These are phyloP conservation scores for Aphelocoma coerulescens DNA, from an alignment of 2,113 vertebrate genomes.

Conservation along the genomic window DNA sequence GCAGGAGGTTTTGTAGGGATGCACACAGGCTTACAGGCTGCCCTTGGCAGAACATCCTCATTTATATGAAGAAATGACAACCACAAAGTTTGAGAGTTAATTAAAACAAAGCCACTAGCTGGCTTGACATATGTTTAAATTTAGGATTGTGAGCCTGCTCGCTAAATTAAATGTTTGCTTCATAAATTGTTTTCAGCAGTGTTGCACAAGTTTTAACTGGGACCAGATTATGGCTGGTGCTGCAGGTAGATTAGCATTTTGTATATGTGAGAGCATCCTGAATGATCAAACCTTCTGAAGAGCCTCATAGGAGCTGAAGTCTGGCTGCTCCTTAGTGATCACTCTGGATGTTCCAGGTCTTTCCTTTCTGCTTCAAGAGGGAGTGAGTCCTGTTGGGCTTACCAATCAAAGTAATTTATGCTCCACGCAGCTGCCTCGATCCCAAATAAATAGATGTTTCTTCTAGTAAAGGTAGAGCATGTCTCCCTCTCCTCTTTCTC, in stretches of 20 bases:
- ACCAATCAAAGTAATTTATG: not conserved
- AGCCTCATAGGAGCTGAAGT: not conserved
- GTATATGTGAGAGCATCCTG: not conserved
- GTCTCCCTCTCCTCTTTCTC: not conserved
- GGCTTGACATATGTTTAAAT: constrained; percentile 55
- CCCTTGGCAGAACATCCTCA: constrained; percentile 44
- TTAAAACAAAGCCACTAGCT: constrained; percentile 59
- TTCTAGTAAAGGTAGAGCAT: not conserved
- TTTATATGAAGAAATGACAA: constrained; percentile 45
- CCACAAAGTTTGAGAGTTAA: constrained; percentile 48
- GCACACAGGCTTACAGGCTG: not conserved
- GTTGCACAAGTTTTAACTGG: not conserved
- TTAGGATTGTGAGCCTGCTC: constrained; percentile 33
- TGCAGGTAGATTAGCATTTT: not conserved
- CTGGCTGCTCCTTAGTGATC: not conserved
- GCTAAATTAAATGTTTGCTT: constrained; percentile 59
- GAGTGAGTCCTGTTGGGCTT: not conserved
- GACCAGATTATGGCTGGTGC: not conserved
- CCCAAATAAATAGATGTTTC: not conserved
- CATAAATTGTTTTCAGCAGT: constrained; percentile 6
- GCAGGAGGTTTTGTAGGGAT: not conserved
- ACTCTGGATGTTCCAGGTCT: not conserved
- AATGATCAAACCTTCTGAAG: not conserved
- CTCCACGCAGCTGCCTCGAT: not conserved
- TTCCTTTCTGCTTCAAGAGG: not conserved